Base-by-base conservation (phyloP, 2,888 invertebrate species). In the Thysanoteuthis rhombus region DNA sequence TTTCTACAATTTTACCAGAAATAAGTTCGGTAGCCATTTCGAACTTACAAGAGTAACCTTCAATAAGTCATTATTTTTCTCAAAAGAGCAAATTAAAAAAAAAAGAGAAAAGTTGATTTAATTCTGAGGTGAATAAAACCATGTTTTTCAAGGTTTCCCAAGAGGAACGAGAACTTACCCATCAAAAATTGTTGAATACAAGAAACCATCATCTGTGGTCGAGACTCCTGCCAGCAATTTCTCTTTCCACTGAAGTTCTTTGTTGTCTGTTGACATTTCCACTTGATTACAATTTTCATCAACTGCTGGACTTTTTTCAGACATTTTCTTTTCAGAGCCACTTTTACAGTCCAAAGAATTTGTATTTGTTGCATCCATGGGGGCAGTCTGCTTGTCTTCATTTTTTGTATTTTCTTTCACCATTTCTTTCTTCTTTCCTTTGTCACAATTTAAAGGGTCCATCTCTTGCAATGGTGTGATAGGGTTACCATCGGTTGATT, bases 111-210 rank as follows among this genome's bases (percentile, higher is more conserved):
- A n/a, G n/a, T n/a, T n/a, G n/a, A n/a, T n/a, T n/a, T n/a, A n/a
- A n/a, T n/a, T n/a, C n/a, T n/a, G n/a, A n/a, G n/a, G n/a, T n/a
- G n/a, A n/a, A n/a, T n/a, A n/a, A n/a, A n/a, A n/a, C n/a, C n/a
- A n/a, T n/a, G n/a, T n/a, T n/a, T n/a, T n/a, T n/a, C n/a, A n/a
- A n/a, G n/a, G n/a, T n/a, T 42, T 42, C 75, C n/a, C 10, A n/a
- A 75, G n/a, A 32, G 10, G 16, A 75, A n/a, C 32, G 8, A 91
- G n/a, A 90, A 95, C 95, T 95, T 95, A 96, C 96, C 96, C 96
- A 92, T 96, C 95, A 95, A 95, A 95, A 90, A 94, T 93, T 16
- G 95, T 92, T 92, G 94, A 94, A 92, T 96, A 96, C 10, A 95
- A 90, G 94, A 95, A 96, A 32, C 96, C 96, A 95, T 96, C 96